Percentiles rank a stretch among this genome's conserved stretches.
phyloP scores from a whole-genome alignment of 2,888 invertebrate species.

The Athalia rosae region DNA sequence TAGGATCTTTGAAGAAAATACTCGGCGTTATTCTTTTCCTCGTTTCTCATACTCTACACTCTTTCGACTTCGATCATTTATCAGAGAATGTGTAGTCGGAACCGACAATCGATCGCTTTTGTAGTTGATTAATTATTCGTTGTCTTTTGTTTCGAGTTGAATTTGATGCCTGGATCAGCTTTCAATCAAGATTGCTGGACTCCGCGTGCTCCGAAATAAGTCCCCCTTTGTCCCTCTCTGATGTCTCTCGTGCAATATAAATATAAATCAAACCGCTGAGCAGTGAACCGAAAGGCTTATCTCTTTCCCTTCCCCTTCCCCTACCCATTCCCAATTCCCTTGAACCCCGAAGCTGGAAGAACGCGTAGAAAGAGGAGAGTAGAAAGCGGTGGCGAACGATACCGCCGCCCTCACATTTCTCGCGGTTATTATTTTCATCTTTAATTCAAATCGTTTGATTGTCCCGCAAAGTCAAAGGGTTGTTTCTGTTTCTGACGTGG shows the following conservation, averaged over 20 bases:
- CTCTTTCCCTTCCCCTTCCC: conserved; percentile 36
- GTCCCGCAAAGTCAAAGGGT: conserved; percentile 56
- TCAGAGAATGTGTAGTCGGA: too few species aligned
- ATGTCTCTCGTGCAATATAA: conserved; percentile 18
- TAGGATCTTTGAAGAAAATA: too few species aligned
- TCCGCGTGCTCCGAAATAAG: background rate
- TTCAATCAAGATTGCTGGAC: conserved; percentile 9
- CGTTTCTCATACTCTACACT: too few species aligned
- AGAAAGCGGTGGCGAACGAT: conserved; percentile 28
- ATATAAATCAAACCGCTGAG: conserved; percentile 42
- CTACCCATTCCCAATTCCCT: conserved; percentile 39
- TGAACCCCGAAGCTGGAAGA: conserved; percentile 16
- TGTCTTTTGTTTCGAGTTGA: conserved; percentile 1
- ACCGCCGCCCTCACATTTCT: conserved; percentile 36
- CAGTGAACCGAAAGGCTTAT: conserved; percentile 40
- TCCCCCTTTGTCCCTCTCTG: conserved; percentile 25
- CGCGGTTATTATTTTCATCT: conserved; percentile 63
- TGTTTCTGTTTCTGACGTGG: conserved; percentile 63
- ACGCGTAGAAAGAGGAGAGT: background rate
- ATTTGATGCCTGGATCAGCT: background rate
- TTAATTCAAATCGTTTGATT: conserved; percentile 64
- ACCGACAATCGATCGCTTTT: too few species aligned
- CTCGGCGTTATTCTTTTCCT: too few species aligned
- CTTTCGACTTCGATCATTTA: too few species aligned
- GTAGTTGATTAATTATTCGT: background rate